Percentiles rank a stretch among this genome's conserved stretches.
Evolutionary conservation across 2,797 vertebrate species (phyloP).

Genomic region (Eutrigla gurnardus): DNA sequence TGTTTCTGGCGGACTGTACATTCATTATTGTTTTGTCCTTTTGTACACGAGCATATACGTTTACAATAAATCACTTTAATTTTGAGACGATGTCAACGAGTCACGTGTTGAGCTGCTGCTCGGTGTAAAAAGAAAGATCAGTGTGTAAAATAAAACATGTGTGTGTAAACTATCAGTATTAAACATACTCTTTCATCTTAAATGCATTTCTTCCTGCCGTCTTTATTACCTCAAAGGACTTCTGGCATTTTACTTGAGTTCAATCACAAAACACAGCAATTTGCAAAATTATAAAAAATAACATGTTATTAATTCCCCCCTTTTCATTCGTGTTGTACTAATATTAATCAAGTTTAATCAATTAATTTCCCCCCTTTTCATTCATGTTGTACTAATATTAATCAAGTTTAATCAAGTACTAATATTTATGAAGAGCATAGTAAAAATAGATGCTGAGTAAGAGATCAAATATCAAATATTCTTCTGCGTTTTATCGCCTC

Average conservation of each 20-base stretch:
- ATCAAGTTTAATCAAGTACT: neutral
- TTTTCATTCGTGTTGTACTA: neutral
- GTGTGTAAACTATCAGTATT: conserved; percentile 65
- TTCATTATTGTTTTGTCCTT: conserved; percentile 50
- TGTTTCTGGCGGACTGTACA: conserved; percentile 49
- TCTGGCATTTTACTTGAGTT: neutral
- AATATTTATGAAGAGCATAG: too few relatives aligned
- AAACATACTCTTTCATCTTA: conserved; percentile 55
- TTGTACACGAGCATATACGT: conserved; percentile 49
- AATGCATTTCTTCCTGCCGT: neutral
- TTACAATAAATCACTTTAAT: conserved; percentile 64
- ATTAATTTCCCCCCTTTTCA: neutral
- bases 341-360: neutral
- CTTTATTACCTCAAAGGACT: conserved; percentile 7
- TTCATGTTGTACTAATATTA: neutral
- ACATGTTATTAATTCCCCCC: too few relatives aligned
- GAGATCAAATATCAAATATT: neutral
- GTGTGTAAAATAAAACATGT: conserved; percentile 38
- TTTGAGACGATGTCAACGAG: conserved; percentile 31
- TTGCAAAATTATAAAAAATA: neutral
- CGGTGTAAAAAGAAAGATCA: conserved; percentile 24
- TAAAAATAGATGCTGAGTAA: neutral
- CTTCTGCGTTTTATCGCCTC: neutral
- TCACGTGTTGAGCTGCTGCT: conserved; percentile 36
- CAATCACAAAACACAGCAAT: neutral